Percentiles rank a stretch among this genome's conserved stretches.
phyloP scores from a whole-genome alignment of 2,888 invertebrate species.

The Lithophane semibrunnea region DNA sequence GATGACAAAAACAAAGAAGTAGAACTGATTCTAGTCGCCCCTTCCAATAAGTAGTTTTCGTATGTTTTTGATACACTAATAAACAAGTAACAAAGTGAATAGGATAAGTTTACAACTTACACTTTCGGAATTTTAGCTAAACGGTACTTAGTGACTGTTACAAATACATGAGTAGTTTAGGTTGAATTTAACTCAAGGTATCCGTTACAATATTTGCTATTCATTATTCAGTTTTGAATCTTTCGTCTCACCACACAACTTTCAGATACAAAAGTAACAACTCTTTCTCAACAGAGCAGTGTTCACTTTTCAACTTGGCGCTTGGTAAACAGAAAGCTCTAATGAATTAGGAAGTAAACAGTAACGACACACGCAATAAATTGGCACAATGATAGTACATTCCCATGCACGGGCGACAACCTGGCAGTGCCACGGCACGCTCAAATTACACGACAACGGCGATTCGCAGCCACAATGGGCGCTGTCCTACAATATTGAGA shows the following conservation, averaged over 20 bases:
- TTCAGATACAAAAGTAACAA: conserved; percentile 10
- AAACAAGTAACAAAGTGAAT: background rate
- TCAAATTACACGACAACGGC: conserved; percentile 26
- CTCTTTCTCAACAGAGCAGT: conserved; percentile 1
- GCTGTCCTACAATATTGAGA: conserved; percentile 26
- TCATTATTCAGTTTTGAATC: background rate
- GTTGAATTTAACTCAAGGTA: background rate
- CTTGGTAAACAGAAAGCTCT: conserved; percentile 59
- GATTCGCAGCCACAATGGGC: conserved; percentile 10
- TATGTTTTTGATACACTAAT: background rate
- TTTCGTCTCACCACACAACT: conserved; percentile 12
- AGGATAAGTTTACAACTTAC: background rate
- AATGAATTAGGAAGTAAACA: conserved; percentile 70
- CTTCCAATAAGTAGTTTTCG: no score
- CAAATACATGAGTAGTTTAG: background rate
- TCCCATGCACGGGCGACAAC: conserved; percentile 50
- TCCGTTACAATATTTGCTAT: background rate
- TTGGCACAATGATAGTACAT: conserved; percentile 65
- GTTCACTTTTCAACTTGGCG: conserved; percentile 31
- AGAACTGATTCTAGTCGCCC: no score
- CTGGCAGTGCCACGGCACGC: conserved; percentile 47
- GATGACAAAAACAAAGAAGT: no score
- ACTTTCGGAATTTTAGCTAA: background rate
- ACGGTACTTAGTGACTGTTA: background rate
- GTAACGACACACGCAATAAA: conserved; percentile 63